phyloP scores from a whole-genome alignment of 2,888 invertebrate genomes.

The Monoplex corrugatus region DNA sequence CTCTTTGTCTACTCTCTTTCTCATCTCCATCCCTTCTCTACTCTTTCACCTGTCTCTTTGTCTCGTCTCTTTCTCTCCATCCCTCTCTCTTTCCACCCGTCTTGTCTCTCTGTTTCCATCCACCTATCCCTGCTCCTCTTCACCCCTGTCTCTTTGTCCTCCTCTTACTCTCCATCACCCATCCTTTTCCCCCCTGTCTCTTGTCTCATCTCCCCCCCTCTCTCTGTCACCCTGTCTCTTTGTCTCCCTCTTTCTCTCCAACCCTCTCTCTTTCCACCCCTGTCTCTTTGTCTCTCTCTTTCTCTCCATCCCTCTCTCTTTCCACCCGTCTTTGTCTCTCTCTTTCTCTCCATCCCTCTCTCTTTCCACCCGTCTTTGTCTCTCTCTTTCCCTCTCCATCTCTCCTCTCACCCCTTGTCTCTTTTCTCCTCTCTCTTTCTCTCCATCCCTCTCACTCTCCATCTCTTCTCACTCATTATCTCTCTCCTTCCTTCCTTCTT shows the following conservation, averaged over 20 bases:
- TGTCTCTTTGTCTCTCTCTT: neutral
- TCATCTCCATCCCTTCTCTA: no score
- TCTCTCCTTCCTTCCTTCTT: neutral
- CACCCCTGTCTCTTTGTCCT: neutral
- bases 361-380: no score
- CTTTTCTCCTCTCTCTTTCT: neutral
- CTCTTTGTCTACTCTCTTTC: no score
- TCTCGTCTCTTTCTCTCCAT: no score
- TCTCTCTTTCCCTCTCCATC: constrained; percentile 1
- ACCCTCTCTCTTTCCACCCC: no score
- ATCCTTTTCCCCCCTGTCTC: no score
- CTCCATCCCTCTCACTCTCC: neutral
- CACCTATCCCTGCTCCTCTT: neutral
- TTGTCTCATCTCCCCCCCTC: neutral
- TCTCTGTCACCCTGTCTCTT: neutral
- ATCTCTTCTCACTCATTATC: no score
- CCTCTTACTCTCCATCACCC: neutral
- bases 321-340: neutral
- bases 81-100: neutral
- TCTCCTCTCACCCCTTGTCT: neutral
- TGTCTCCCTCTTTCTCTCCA: neutral
- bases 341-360: neutral
- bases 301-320: neutral
- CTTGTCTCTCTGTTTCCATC: neutral
- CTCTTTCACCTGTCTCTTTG: no score